A percentile compares a stretch with the other conserved stretches of the same genome.
These are phyloP conservation scores for Bombus confusus DNA, from an alignment of 1,140 invertebrate species.

Conservation along the genomic window DNA sequence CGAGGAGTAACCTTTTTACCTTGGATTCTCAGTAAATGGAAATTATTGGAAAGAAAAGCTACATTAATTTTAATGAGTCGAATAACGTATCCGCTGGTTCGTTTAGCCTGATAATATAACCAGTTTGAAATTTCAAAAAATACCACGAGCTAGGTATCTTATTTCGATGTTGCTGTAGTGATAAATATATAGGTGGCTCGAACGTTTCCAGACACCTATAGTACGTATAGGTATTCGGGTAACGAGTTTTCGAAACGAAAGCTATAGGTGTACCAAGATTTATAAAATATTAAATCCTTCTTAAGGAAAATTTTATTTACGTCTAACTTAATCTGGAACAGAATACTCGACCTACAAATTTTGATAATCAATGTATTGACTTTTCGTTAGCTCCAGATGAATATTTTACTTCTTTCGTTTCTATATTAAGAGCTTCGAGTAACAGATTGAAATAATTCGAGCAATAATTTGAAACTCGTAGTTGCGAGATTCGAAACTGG, in stretches of 20 bases:
- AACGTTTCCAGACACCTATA: neutral
- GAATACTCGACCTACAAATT: neutral
- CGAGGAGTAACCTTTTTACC: conserved; percentile 2
- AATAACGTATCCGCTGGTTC: neutral
- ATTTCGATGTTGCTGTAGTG: neutral
- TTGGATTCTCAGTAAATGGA: neutral
- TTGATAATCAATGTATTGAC: neutral
- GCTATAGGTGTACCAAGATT: neutral
- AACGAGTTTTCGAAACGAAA: neutral
- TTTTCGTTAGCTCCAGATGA: neutral
- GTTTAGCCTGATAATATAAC: neutral
- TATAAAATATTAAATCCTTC: neutral
- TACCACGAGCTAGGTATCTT: neutral
- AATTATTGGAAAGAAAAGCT: neutral
- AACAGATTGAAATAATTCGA: no score
- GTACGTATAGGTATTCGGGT: neutral
- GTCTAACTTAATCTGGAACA: neutral
- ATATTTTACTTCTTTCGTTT: neutral
- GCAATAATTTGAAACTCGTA: no score
- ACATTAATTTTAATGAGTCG: neutral
- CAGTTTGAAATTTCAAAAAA: neutral
- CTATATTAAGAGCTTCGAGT: no score
- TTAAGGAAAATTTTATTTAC: neutral
- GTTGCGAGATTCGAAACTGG: no score
- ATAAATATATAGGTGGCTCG: neutral